Base-by-base conservation (phyloP, 2,113 vertebrate genomes). In the Arvicanthis niloticus region DNA sequence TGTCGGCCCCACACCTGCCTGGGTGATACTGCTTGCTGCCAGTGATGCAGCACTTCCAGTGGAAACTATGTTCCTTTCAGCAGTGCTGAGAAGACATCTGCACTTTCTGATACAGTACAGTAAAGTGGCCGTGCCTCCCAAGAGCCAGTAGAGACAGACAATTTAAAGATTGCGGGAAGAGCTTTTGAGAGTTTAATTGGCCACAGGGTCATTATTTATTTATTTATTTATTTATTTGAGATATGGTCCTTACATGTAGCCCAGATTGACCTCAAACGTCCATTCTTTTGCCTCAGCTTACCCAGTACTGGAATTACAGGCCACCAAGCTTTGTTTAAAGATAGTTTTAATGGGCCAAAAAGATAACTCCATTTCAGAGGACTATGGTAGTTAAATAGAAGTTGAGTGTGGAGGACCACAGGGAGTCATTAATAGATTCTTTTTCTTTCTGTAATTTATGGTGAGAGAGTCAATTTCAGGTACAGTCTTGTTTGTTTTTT, bases 71-170 rank as follows among this genome's bases (percentile, higher is more conserved):
- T 93, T 96, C 58, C 72, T 75, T 86, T 88, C 15, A 56, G 86
- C 95, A 93, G 53, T 21, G 91, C 45, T 67, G 0, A 51, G 68
- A 1, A 45, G 56, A 70, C 88, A 80, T 80, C 80, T 92, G 91
- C 93, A 91, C 89, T 82, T 88, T 85, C 91, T 42, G 94, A 91
- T 95, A 78, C 77, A 91, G 68, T 29, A 58, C 29, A 87, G 60
- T 70, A 53, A 88, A 89, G 31, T 45, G 65, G 65, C 65, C n/a
- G n/a, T 31, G 65, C 77, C 77, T 45, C 11, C 19, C 15, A 34
- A 42, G 26, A 42, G 65, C 60, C 75, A 12, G 53, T 62, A 75
- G 96, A 73, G 89, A 76, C 65, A 53, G 45, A 45, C n/a, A 6
- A 5, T 24, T 40, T 78, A 68, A 67, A 67, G 37, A 60, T 84